Evolutionary conservation across 2,888 invertebrate species (phyloP), one percentile per base, ranked within the genome.

Genomic region (Orthosia gracilis): DNA sequence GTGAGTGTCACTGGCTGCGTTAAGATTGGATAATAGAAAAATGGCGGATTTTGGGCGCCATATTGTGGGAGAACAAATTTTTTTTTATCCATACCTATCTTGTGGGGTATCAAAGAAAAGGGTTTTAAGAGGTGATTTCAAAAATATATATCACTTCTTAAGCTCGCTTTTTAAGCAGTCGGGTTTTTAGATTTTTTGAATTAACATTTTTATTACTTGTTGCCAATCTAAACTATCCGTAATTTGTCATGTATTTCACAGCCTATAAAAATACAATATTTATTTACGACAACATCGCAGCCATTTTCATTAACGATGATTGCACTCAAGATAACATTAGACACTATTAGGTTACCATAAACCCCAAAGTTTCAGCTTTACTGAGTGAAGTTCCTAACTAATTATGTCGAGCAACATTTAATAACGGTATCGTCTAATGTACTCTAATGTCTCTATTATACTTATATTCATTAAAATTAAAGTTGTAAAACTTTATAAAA

Each of bases 351-450:
- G 21, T 58, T 79, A 69, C n/a, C 62, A 55, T 69, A 65, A 69
- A 61, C 54, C 67, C 57, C 17, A 64, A 80, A 83, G 50, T 82
- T 83, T 58, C 17, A 79, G 49, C 54, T 57, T 80, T 61, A 74
- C 63, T 40, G 18, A 69, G 62, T 67, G 18, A 63, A 76, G 52
- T 74, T 82, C 59, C 52, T 54, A 64, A 69, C 50, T 84, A 80
- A 80, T 84, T 72, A 73, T 55, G 21, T 70, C 40, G 57, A 69
- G 59, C 49, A 69, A 67, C 18, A 65, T 69, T 63, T 58, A 69
- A 73, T 73, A 61, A 67, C 52, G 54, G 55, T 66, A 49, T n/a
- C 49, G 12, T 69, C 45, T 66, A 69, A 69, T 68, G 61, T 59
- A 40, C 18, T 54, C 26, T 63, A 65, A 76, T 66, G 47, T 57